Conservation (phyloP, 2,888 invertebrate genomes). For the Steinernema scapterisci region DNA sequence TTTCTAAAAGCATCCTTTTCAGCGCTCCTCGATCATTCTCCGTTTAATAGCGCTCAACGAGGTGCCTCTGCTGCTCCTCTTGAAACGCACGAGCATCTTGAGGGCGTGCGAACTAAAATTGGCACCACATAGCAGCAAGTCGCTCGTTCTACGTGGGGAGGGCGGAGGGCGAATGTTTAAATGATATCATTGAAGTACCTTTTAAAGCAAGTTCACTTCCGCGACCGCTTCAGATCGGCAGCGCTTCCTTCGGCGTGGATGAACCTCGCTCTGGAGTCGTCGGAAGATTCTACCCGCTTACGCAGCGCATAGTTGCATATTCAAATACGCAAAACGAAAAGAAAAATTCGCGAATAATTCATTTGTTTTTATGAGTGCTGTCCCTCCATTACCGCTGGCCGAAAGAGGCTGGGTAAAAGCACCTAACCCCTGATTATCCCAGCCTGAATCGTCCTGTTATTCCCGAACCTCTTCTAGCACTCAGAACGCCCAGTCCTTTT, state of each 20-base stretch:
- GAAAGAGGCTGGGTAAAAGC: not conserved
- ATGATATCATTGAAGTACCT: conserved; percentile 20
- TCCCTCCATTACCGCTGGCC: not conserved
- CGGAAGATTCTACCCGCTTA: not conserved
- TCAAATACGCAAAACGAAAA: conserved; percentile 9
- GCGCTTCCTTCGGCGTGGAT: not conserved
- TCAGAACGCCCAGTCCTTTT: no score
- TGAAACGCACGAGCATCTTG: not conserved
- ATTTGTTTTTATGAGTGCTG: conserved; percentile 18
- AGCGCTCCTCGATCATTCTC: not conserved
- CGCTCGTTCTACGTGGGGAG: conserved; percentile 1
- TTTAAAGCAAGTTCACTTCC: conserved; percentile 7
- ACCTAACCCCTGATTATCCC: not conserved
- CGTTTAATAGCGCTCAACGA: conserved; percentile 23
- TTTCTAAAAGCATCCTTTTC: conserved; percentile 9
- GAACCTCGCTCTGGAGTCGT: not conserved
- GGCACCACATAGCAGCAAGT: not conserved
- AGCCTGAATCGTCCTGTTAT: no score
- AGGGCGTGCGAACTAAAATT: conserved; percentile 33
- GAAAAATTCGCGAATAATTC: not conserved
- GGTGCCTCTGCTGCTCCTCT: not conserved
- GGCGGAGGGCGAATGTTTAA: not conserved
- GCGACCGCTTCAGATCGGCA: not conserved
- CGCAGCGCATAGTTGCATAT: conserved; percentile 11
- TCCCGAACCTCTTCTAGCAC: no score